Percentiles rank a stretch among this genome's conserved stretches.
Evolutionary conservation across 2,888 invertebrate species (phyloP).

Genomic region (Sabellastarte sp.): DNA sequence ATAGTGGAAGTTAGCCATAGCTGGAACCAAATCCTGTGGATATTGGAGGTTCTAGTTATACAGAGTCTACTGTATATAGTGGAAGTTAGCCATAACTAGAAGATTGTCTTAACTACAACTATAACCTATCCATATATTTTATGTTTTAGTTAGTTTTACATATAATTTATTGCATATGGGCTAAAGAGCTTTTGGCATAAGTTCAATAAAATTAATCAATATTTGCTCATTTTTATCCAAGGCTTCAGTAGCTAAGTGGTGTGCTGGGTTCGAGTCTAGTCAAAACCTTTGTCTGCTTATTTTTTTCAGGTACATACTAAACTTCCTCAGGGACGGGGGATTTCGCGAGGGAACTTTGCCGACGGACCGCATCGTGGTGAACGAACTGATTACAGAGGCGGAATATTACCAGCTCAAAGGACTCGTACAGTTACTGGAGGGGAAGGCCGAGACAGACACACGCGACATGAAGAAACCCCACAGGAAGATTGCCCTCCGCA

Average conservation of each 20-base stretch:
- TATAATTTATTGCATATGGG: too few species aligned
- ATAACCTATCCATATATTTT: too few species aligned
- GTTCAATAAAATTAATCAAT: background rate
- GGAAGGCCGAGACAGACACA: background rate
- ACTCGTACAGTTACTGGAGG: slow-evolving; percentile 13
- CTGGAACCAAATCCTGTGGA: too few species aligned
- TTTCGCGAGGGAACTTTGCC: slow-evolving; percentile 31
- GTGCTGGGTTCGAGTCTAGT: background rate
- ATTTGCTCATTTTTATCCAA: background rate
- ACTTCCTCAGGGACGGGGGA: slow-evolving; percentile 52
- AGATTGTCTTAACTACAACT: too few species aligned
- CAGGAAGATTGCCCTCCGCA: background rate
- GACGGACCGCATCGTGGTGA: slow-evolving; percentile 21
- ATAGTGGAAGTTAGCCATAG: too few species aligned
- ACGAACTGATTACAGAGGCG: slow-evolving; percentile 35
- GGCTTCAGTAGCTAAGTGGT: background rate
- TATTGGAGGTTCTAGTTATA: too few species aligned
- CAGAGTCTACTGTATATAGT: too few species aligned
- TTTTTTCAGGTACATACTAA: slow-evolving; percentile 43
- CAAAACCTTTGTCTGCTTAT: too few species aligned
- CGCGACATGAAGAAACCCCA: background rate
- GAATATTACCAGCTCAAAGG: slow-evolving; percentile 34
- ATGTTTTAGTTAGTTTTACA: too few species aligned
- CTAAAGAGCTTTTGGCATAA: too few species aligned
- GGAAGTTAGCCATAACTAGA: too few species aligned